phyloP scores from a whole-genome alignment of 1,140 invertebrate genomes.

The Geopemphigus sp. region DNA sequence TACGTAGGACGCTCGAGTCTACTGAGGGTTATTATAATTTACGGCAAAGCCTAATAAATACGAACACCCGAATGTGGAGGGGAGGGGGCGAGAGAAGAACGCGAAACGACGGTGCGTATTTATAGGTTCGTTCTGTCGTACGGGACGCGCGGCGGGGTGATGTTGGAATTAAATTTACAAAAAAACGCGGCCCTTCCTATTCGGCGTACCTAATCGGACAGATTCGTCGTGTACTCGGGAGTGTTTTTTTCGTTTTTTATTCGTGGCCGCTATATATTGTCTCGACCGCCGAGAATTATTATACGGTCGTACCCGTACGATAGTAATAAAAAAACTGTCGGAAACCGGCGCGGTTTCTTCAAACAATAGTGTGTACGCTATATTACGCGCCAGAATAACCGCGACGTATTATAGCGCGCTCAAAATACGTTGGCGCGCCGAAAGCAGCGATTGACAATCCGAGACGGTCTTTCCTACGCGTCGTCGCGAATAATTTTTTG shows the following conservation, averaged over 20 bases:
- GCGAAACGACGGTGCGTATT: neutral
- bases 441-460: too few species aligned
- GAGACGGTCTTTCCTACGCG: too few species aligned
- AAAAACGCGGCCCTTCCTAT: neutral
- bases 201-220: constrained; percentile 29
- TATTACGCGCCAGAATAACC: too few species aligned
- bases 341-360: too few species aligned
- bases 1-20: too few species aligned
- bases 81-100: neutral
- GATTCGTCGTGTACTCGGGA: neutral
- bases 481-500: too few species aligned
- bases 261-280: neutral
- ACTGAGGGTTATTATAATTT: too few species aligned
- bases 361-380: too few species aligned
- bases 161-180: constrained; percentile 43
- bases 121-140: constrained; percentile 3
- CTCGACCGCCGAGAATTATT: neutral
- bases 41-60: constrained; percentile 18
- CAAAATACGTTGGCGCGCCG: too few species aligned
- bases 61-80: neutral
- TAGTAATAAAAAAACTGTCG: too few species aligned
- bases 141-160: neutral
- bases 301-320: neutral
- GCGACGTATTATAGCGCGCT: too few species aligned
- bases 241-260: neutral